These are phyloP conservation scores for Gracilinanus agilis DNA, from an alignment of 2,113 vertebrate species.

Conservation along the genomic window DNA sequence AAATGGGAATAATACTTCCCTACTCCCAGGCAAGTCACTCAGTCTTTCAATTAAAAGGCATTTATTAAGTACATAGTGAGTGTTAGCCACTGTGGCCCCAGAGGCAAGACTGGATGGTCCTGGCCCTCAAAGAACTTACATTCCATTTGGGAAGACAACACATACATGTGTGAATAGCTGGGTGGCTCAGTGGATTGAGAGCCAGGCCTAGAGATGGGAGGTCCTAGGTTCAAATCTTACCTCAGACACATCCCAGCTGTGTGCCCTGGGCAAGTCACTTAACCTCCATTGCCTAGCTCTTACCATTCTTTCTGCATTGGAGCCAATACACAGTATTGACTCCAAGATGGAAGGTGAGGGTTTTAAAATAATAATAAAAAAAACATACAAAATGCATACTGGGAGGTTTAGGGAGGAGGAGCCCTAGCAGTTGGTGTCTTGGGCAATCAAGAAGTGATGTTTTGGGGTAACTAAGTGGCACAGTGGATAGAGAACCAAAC, in stretches of 20 bases:
- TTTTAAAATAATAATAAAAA: no score
- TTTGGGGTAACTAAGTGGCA: no score
- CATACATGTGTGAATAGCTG: neutral
- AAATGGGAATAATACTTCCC: neutral
- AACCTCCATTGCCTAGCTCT: no score
- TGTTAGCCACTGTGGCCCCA: neutral
- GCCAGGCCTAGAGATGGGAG: no score
- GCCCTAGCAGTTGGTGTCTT: neutral
- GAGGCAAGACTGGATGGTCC: neutral
- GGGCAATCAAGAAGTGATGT: neutral
- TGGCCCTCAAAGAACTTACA: neutral
- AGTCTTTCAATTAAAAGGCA: neutral
- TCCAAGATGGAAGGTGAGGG: no score
- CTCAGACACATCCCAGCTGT: no score
- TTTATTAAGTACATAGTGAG: neutral
- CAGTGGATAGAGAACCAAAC: no score
- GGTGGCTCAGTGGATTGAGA: no score
- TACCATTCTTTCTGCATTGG: no score
- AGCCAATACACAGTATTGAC: no score
- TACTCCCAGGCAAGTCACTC: neutral
- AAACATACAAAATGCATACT: neutral
- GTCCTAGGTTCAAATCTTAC: no score
- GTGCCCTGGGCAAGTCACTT: no score
- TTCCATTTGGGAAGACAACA: neutral
- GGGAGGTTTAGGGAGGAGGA: neutral